Evolutionary conservation across 1,140 invertebrate genomes (phyloP).

Genomic region (Aethina tumida): DNA sequence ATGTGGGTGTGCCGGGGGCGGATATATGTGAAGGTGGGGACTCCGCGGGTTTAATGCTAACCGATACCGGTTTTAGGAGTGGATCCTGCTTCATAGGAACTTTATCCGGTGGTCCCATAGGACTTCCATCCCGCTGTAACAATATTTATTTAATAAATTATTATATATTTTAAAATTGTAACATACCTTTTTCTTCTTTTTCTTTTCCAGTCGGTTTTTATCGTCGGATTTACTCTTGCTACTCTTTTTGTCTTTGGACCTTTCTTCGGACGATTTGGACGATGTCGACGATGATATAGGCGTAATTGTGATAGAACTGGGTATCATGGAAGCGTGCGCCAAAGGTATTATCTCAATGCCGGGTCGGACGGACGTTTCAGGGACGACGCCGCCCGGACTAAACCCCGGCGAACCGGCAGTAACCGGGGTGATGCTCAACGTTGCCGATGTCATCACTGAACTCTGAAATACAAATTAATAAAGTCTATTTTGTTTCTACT

Average conservation of each 20-base stretch:
- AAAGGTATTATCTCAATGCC: constrained; percentile 76
- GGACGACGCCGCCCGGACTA: constrained; percentile 30
- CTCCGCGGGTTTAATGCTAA: constrained; percentile 63
- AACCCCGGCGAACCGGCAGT: constrained; percentile 41
- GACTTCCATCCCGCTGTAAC: constrained; percentile 60
- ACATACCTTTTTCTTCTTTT: constrained; percentile 66
- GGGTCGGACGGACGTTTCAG: constrained; percentile 46
- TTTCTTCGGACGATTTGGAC: constrained; percentile 45
- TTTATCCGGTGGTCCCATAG: constrained; percentile 79
- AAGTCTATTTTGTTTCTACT: too few relatives aligned
- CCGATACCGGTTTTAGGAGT: constrained; percentile 59
- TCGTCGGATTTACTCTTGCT: constrained; percentile 46
- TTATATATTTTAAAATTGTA: too few relatives aligned
- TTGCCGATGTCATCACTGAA: constrained; percentile 51
- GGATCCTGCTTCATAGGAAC: constrained; percentile 60
- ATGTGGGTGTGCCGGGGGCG: constrained; percentile 47
- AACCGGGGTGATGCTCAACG: constrained; percentile 72
- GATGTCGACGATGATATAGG: constrained; percentile 54
- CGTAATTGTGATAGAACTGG: constrained; percentile 76
- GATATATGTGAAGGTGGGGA: constrained; percentile 46
- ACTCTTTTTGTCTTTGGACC: constrained; percentile 52
- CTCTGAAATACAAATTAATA: too few relatives aligned
- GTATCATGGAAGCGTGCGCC: constrained; percentile 44
- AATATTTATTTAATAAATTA: too few relatives aligned
- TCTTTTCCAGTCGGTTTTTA: constrained; percentile 63